Conservation (phyloP, 2,797 vertebrate species). For the Hypotaenidia philippensis region DNA sequence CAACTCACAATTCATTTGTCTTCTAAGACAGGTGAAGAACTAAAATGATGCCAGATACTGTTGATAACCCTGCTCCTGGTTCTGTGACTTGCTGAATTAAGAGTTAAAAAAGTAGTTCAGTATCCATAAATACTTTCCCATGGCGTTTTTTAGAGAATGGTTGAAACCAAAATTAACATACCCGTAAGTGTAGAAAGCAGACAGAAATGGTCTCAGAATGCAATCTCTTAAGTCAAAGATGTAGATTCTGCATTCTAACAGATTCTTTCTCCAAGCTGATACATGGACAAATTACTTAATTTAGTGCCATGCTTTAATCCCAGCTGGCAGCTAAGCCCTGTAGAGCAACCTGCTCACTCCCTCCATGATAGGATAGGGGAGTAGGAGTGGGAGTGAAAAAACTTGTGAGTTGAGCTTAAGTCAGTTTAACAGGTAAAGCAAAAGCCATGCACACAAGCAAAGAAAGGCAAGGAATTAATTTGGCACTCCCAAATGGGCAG, state of each 20-base stretch:
- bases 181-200: not conserved
- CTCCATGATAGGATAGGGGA: no score
- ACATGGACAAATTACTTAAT: not conserved
- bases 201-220: not conserved
- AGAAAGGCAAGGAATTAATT: no score
- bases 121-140: constrained; percentile 38
- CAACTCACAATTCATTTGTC: not conserved
- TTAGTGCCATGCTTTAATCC: not conserved
- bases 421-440: no score
- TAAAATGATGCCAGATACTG: not conserved
- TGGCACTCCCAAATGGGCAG: no score
- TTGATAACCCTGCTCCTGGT: not conserved
- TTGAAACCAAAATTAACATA: constrained; percentile 13
- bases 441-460: no score
- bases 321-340: no score
- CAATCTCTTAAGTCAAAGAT: not conserved
- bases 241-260: not conserved
- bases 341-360: no score
- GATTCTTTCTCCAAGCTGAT: not conserved
- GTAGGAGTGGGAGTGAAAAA: no score
- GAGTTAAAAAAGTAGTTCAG: not conserved
- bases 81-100: not conserved
- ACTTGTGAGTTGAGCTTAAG: no score
- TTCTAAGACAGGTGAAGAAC: not conserved
- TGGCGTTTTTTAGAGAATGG: not conserved